Percentiles rank a stretch among this genome's conserved stretches.
Evolutionary conservation across 2,888 invertebrate species (phyloP).

Genomic region (Spilosoma lubricipeda): DNA sequence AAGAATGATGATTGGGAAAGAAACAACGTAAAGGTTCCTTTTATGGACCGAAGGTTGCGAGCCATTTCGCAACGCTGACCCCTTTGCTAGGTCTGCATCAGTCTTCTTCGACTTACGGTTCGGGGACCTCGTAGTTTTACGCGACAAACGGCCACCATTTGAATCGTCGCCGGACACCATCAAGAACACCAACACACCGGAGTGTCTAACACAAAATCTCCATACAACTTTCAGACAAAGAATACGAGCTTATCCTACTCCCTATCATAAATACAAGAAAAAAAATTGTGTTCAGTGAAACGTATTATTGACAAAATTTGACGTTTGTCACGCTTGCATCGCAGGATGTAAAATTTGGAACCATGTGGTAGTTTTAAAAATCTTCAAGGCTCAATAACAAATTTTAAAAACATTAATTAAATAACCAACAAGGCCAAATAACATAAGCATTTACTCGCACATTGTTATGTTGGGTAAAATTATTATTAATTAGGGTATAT

Average conservation of each 20-base stretch:
- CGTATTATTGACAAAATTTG: conserved; percentile 64
- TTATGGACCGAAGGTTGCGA: conserved; percentile 93
- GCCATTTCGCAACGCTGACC: conserved; percentile 87
- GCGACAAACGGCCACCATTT: conserved; percentile 88
- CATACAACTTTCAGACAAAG: conserved; percentile 80
- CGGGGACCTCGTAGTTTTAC: conserved; percentile 89
- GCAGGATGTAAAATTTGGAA: conserved; percentile 28
- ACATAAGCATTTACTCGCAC: too few relatives aligned
- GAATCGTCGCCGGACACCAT: conserved; percentile 87
- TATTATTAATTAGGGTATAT: neutral
- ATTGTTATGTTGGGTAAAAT: neutral
- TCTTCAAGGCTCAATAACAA: neutral
- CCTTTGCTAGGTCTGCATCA: conserved; percentile 87
- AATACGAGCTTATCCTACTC: conserved; percentile 71
- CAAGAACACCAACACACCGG: conserved; percentile 79
- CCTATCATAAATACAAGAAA: conserved; percentile 72
- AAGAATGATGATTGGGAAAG: conserved; percentile 94
- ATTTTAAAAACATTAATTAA: too few relatives aligned
- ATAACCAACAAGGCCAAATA: too few relatives aligned
- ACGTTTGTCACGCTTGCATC: conserved; percentile 52
- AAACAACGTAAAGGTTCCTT: conserved; percentile 95
- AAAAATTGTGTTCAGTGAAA: conserved; percentile 55
- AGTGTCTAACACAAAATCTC: conserved; percentile 76
- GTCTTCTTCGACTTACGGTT: conserved; percentile 88
- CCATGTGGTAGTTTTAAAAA: conserved; percentile 27